Conservation (phyloP, 2,113 vertebrate genomes). For the Dromas ardeola region DNA sequence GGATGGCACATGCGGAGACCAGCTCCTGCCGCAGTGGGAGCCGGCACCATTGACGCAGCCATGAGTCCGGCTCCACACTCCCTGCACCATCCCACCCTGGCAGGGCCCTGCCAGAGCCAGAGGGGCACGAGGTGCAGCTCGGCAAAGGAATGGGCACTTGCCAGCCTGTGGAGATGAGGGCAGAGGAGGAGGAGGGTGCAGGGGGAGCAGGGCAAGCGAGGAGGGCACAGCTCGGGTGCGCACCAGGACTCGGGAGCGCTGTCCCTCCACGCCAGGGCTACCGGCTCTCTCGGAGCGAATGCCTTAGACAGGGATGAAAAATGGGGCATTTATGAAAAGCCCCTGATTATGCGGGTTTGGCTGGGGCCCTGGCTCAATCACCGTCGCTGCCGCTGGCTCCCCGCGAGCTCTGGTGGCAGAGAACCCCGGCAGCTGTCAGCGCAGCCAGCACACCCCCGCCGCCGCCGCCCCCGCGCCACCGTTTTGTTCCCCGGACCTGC, state of each 20-base stretch:
- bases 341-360: constrained; percentile 75
- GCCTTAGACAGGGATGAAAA: constrained; percentile 72
- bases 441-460: constrained; percentile 72
- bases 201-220: rapidly evolving
- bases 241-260: constrained; percentile 32
- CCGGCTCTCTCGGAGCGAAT: not conserved
- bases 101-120: not conserved
- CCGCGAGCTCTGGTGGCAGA: constrained; percentile 68
- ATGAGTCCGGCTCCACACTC: rapidly evolving
- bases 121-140: rapidly evolving
- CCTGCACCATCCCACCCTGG: rapidly evolving
- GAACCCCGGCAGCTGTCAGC: constrained; percentile 83
- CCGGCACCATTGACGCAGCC: rapidly evolving
- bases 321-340: constrained; percentile 78
- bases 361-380: constrained; percentile 68
- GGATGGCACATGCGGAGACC: rapidly evolving
- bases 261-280: not conserved
- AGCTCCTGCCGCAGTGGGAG: not conserved
- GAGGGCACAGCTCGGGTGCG: not conserved
- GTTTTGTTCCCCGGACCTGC: constrained; percentile 65
- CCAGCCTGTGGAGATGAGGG: not conserved
- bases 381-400: constrained; percentile 77
- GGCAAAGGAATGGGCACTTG: not conserved
- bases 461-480: constrained; percentile 77
- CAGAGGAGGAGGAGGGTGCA: not conserved